phyloP scores from a whole-genome alignment of 2,797 vertebrate species.

The Mionectes olivaceus region DNA sequence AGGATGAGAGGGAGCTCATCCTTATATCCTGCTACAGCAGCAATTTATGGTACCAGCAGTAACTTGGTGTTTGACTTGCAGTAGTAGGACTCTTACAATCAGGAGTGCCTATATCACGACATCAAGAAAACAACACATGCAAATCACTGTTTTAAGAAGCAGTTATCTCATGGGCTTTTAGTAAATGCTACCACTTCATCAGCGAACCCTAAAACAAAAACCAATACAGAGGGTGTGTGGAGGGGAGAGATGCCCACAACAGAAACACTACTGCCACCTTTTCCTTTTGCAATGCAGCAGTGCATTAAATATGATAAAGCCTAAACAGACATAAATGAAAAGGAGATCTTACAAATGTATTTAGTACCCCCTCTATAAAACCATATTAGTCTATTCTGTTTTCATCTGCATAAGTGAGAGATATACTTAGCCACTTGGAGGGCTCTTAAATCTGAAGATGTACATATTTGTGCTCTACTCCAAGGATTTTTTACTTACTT shows the following conservation, averaged over 20 bases:
- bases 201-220: background rate
- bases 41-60: background rate
- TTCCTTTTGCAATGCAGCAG: background rate
- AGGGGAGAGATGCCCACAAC: background rate
- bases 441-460: constrained; percentile 12
- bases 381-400: background rate
- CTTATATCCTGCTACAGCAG: background rate
- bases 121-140: background rate
- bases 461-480: background rate
- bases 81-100: background rate
- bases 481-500: background rate
- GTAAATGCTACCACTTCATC: background rate
- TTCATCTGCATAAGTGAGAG: background rate
- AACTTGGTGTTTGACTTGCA: background rate
- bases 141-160: background rate
- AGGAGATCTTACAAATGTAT: background rate
- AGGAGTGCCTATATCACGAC: background rate
- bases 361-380: background rate
- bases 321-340: background rate
- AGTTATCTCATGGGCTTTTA: background rate
- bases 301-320: background rate
- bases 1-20: background rate
- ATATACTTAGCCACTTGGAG: constrained; percentile 6
- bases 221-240: background rate
- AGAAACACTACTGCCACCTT: background rate